Evolutionary conservation across 1,140 invertebrate genomes (phyloP), one percentile per base, ranked within the genome.

Genomic region (Drosophila dunni): DNA sequence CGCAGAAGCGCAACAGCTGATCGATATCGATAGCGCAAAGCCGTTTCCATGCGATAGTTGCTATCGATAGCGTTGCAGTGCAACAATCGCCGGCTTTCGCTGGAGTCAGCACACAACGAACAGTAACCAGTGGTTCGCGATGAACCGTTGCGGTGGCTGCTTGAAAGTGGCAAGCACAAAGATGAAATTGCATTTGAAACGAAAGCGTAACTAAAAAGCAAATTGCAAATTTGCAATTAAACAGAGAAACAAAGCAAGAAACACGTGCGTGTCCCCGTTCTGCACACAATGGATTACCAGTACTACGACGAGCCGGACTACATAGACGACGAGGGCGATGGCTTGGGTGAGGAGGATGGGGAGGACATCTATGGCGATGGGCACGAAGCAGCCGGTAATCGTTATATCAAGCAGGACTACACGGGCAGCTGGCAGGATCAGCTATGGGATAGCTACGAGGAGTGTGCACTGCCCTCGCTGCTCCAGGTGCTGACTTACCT

Each of bases 231-330:
- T 29, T 44, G 34, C 24, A 46, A 58, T 4, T 40, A 11, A 29
- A 29, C 24, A 29, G 4, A 29, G 6, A 4, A 29, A 29, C 17
- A 29, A 29, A 29, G 1, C 24, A 29, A 29, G 24, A 29, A 29
- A 45, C 44, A 7, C 51, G 15, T 42, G 24, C 17, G 33, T 4
- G 9, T 40, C 17, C 17, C 17, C 17, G 17, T 20, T 20, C 17
- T 20, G 17, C 17, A 20, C 17, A 20, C 11, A 7, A 88, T 88
- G 84, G 84, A 91, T 53, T 91, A 91, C 65, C 68, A 91, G 10
- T 88, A 88, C 62, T 88, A 75, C 58, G 83, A 89, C 64, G 83
- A 83, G 4, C 54, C 53, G 15, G 84, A 89, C 60, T 89, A 89
- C 34, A 36, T 64, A 7, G 84, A 88, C 11, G 62, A 89, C 7